Conservation (phyloP, 2,113 vertebrate genomes). For the Steatornis caripensis region DNA sequence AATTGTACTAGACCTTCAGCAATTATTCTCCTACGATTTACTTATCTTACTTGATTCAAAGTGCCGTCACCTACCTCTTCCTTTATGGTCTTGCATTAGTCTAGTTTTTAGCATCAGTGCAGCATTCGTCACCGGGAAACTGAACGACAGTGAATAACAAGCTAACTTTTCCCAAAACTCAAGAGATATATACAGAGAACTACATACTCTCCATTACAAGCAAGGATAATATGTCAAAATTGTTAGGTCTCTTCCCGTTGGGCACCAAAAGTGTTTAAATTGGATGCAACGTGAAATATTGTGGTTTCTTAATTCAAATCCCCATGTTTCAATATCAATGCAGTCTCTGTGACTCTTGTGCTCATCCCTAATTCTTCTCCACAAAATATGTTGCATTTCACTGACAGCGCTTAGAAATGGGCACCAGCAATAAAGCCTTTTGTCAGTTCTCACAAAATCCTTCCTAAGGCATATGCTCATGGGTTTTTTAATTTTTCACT, state of each 20-base stretch:
- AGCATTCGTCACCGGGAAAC: neutral
- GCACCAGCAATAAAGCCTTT: neutral
- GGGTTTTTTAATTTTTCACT: neutral
- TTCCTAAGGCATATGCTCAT: neutral
- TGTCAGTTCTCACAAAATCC: neutral
- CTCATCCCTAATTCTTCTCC: neutral
- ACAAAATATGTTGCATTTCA: neutral
- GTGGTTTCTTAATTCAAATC: neutral
- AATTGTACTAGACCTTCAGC: neutral
- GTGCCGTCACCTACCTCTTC: neutral
- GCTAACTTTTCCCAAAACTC: neutral
- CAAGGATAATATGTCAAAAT: neutral
- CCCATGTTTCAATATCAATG: neutral
- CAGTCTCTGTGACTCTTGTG: neutral
- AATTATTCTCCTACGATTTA: neutral
- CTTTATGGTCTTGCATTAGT: neutral
- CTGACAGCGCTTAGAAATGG: neutral
- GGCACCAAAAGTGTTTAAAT: neutral
- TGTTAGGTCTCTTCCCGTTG: neutral
- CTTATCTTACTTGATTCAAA: neutral
- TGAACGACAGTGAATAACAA: neutral
- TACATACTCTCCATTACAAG: neutral
- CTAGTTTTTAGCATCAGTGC: neutral
- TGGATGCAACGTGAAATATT: fast-evolving
- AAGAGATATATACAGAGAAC: neutral